Percentiles rank a stretch among this genome's conserved stretches.
These are phyloP conservation scores for Butorides virescens DNA, from an alignment of 2,113 vertebrate species.

Conservation along the genomic window DNA sequence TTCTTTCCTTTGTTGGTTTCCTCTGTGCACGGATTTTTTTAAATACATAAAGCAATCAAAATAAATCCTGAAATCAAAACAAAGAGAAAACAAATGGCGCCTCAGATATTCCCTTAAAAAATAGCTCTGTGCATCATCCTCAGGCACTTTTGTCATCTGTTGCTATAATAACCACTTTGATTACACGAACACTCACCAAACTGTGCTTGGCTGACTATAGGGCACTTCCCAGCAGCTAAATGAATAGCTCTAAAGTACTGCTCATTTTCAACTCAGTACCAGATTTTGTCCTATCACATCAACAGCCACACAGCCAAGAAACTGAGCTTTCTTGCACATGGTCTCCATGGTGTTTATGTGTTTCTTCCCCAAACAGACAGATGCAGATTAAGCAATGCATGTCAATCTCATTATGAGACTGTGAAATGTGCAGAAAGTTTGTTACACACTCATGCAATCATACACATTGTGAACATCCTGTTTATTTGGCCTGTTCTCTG, in stretches of 20 bases:
- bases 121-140: constrained; percentile 9
- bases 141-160: constrained; percentile 38
- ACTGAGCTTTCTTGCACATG: constrained; percentile 37
- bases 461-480: constrained; percentile 87
- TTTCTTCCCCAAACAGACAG: constrained; percentile 72
- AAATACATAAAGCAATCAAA: background rate
- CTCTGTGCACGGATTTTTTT: background rate
- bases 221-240: constrained; percentile 64
- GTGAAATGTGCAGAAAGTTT: constrained; percentile 77
- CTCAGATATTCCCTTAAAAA: constrained; percentile 32
- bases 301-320: constrained; percentile 11
- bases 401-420: constrained; percentile 74
- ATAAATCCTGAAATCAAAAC: constrained; percentile 43
- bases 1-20: constrained; percentile 42
- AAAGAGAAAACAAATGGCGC: constrained; percentile 28
- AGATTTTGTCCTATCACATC: constrained; percentile 54
- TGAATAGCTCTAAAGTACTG: background rate
- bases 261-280: constrained; percentile 26
- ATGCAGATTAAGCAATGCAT: constrained; percentile 73
- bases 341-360: constrained; percentile 68
- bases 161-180: constrained; percentile 44
- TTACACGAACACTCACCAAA: background rate
- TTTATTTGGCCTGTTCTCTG: constrained; percentile 83
- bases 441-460: constrained; percentile 81
- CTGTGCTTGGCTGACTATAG: constrained; percentile 9